Percentiles rank a stretch among this genome's conserved stretches.
Evolutionary conservation across 2,888 invertebrate genomes (phyloP).

Genomic region (Drosophila quinaria): DNA sequence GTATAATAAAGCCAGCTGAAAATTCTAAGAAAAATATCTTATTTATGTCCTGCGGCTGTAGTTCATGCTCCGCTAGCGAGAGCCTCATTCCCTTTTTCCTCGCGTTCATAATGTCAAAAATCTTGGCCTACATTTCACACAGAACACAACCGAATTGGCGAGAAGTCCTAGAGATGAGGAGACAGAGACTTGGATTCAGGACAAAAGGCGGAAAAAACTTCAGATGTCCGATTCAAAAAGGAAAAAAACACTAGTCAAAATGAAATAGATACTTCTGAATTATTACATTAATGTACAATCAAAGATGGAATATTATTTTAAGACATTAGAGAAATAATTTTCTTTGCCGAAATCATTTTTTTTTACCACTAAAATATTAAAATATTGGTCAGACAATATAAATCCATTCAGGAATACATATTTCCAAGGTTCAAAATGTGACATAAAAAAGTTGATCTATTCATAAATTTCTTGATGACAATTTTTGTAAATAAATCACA

Average conservation of each 20-base stretch:
- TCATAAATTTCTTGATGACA: background rate
- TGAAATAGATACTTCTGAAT: conserved; percentile 14
- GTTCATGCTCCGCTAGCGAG: conserved; percentile 61
- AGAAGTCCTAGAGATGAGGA: background rate
- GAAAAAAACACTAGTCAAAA: background rate
- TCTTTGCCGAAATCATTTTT: background rate
- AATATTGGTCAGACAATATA: too few species aligned
- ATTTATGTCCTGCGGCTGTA: conserved; percentile 80
- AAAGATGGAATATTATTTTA: background rate
- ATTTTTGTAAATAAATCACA: background rate
- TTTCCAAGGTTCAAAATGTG: too few species aligned
- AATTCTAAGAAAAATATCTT: conserved; percentile 75
- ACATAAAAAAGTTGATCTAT: too few species aligned
- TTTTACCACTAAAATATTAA: too few species aligned
- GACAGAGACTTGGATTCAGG: background rate
- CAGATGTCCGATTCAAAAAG: conserved; percentile 21
- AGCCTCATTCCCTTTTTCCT: conserved; percentile 11
- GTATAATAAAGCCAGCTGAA: conserved; percentile 46
- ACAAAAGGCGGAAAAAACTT: conserved; percentile 28
- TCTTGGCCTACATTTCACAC: conserved; percentile 70
- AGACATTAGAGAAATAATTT: background rate
- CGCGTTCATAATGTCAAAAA: conserved; percentile 70
- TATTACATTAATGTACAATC: conserved; percentile 9
- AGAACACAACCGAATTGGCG: conserved; percentile 32
- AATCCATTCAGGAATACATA: too few species aligned